Evolutionary conservation across 1,140 invertebrate genomes (phyloP).

Genomic region (Zaprionus kolodkinae): DNA sequence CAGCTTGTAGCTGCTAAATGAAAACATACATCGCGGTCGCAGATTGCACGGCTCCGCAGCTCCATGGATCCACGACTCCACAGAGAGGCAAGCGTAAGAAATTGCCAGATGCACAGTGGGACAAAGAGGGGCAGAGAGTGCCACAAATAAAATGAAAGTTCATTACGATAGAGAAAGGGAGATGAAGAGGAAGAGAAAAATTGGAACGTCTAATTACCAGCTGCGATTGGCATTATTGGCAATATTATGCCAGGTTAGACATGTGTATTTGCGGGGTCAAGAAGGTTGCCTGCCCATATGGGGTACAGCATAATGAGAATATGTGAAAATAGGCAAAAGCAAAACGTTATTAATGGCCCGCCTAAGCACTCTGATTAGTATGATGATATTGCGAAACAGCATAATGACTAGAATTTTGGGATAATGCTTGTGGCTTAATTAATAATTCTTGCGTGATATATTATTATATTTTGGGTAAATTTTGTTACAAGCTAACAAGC

Average conservation of each 20-base stretch:
- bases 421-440: neutral
- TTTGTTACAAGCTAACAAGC: neutral
- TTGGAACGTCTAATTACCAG: conserved; percentile 42
- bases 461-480: neutral
- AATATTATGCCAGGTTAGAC: conserved; percentile 12
- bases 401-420: neutral
- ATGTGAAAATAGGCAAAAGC: neutral
- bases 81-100: conserved; percentile 11
- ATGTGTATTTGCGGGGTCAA: conserved; percentile 15
- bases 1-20: conserved; percentile 74
- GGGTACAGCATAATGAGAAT: neutral
- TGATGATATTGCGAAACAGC: conserved; percentile 20
- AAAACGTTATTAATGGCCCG: conserved; percentile 28
- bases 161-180: conserved; percentile 14
- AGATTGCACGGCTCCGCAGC: conserved; percentile 42
- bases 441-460: neutral
- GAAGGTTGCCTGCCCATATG: conserved; percentile 12
- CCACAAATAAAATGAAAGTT: neutral
- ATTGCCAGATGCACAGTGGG: conserved; percentile 49
- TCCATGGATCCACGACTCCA: conserved; percentile 13
- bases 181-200: neutral
- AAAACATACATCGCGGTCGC: conserved; percentile 73
- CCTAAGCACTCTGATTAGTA: conserved; percentile 29
- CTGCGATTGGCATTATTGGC: conserved; percentile 27
- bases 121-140: neutral